These are phyloP conservation scores for Ceraclea dissimilis DNA, from an alignment of 2,888 invertebrate genomes.

Conservation along the genomic window DNA sequence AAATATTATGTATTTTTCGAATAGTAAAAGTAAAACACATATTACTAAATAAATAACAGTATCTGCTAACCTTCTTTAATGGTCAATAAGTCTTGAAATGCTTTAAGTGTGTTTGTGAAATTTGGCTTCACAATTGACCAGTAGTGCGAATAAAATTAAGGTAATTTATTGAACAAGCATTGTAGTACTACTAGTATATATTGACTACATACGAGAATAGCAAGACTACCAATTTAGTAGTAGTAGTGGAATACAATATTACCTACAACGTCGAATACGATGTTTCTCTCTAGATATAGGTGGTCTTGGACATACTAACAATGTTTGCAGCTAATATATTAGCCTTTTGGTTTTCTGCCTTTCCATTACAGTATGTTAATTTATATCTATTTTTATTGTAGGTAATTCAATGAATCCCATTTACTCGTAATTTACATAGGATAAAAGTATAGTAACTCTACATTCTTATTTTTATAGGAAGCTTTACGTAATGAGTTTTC, in stretches of 20 bases:
- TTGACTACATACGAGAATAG: no score
- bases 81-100: neutral
- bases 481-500: no score
- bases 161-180: constrained; percentile 2
- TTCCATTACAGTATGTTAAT: constrained; percentile 1
- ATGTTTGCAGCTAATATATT: constrained; percentile 22
- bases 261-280: neutral
- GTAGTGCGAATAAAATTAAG: neutral
- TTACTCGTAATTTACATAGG: no score
- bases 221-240: neutral
- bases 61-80: no score
- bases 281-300: neutral
- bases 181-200: neutral
- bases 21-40: no score
- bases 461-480: no score
- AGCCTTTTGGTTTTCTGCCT: constrained; percentile 12
- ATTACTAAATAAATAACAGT: no score
- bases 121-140: neutral
- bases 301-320: constrained; percentile 16
- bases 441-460: no score
- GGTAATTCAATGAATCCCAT: neutral
- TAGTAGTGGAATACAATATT: neutral
- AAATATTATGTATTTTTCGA: no score
- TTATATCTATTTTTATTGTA: neutral
- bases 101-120: neutral